Base-by-base conservation (phyloP, 2,888 invertebrate species). In the Cistogaster globosa region DNA sequence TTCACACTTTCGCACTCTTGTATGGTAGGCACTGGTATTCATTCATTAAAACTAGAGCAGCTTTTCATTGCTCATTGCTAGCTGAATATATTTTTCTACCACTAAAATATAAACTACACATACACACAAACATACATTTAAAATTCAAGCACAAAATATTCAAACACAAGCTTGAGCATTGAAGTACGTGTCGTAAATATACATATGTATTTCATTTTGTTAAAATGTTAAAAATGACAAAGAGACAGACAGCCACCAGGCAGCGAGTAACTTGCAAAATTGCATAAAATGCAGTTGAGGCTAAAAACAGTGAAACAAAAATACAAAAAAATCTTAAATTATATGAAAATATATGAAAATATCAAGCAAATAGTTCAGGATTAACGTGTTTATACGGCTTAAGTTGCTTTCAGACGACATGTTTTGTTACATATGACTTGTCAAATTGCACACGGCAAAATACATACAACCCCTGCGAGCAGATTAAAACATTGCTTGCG, bases 1-100 rank as follows among this genome's bases (percentile, higher is more conserved):
- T 0, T 9, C 32, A 20, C 1, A 51, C 5, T 55, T 14, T 38
- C 12, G 1, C 12, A 62, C 16, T 11, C 32, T 32, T 8, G 8
- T 32, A 32, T 32, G 32, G 32, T 32, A 32, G 32, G 32, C n/a
- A 32, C 69, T 69, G 22, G 9, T 58, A 58, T 72, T 74, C 65
- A 80, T 58, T 80, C 57, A 58, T 80, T 67, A 58, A 80, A 80
- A 80, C 38, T 72, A 58, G 76, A 69, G 48, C 82, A 82, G 26
- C 60, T 74, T 75, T 51, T 58, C 26, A 45, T 48, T 51, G 12
- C 18, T 62, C 26, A 51, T 53, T 55, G 32, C 53, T 45, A 26
- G 53, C 20, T 62, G 57, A 12, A 67, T 77, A 38, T 67, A 9
- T 18, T 53, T 53, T 53, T 18, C 51, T 51, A 42, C 16, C 8